Evolutionary conservation across 2,797 vertebrate genomes (phyloP).

Genomic region (Cirrhinus molitorella): DNA sequence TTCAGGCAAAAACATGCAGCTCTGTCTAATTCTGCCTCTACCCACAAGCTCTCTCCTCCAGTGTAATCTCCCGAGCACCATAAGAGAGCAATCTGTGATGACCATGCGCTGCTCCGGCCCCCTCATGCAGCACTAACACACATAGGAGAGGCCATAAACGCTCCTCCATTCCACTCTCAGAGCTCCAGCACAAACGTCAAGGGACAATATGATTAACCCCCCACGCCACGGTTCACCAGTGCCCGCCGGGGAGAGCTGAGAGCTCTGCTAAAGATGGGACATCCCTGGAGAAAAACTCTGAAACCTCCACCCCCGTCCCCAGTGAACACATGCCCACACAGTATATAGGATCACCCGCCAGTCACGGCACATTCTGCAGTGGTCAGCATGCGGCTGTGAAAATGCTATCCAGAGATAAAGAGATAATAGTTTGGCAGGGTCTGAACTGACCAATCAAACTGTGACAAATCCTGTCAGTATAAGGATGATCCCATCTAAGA

Average conservation of each 20-base stretch:
- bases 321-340: slow-evolving; percentile 24
- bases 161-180: slow-evolving; percentile 27
- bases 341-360: background rate
- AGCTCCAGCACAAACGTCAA: slow-evolving; percentile 53
- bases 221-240: slow-evolving; percentile 62
- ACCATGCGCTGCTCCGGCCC: slow-evolving; percentile 61
- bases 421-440: background rate
- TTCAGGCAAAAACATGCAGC: slow-evolving; percentile 4
- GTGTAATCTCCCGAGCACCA: slow-evolving; percentile 41
- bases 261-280: slow-evolving; percentile 28
- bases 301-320: background rate
- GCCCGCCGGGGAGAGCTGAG: slow-evolving; percentile 25
- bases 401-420: background rate
- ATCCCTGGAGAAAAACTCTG: slow-evolving; percentile 37
- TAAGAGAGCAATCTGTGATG: slow-evolving; percentile 66
- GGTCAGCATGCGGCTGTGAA: background rate
- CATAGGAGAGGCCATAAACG: slow-evolving; percentile 38
- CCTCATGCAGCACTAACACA: slow-evolving; percentile 56
- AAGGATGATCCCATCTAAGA: background rate
- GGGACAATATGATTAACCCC: slow-evolving; percentile 74
- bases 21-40: slow-evolving; percentile 1
- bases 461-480: background rate
- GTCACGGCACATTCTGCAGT: slow-evolving; percentile 1
- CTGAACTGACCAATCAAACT: background rate
- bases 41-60: slow-evolving; percentile 28